Evolutionary conservation across 2,113 vertebrate genomes (phyloP), one percentile per base, ranked within the genome.

Genomic region (Neotragus moschatus): DNA sequence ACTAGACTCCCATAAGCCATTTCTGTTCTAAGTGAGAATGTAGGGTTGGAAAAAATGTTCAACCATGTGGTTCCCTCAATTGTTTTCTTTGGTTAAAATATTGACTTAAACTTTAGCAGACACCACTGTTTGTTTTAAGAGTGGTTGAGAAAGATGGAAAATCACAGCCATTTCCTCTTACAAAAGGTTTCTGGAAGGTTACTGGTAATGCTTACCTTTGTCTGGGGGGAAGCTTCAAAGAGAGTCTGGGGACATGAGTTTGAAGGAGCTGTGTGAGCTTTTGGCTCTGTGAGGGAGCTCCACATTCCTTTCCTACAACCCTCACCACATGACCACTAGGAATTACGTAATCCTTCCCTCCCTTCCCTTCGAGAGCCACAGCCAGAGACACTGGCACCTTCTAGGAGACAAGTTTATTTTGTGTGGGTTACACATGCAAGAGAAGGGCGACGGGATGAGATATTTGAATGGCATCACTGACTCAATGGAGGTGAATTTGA

Each of bases 221-320:
- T 47, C 89, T 53, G 14, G 21, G 33, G 96, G 56, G 80, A 43
- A 87, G 2, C 3, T 79, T 96, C 45, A 33, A 97, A 84, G 49
- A 84, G 85, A 95, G 80, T 87, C 55, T 84, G 28, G 87, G 88
- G 88, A 95, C 96, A 45, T 56, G 33, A 19, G 89, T 51, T 23
- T 28, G 63, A 97, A 94, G 88, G 4, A 61, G 28, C 92, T 56
- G 60, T 3, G 61, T 95, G 96, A 98, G 90, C 95, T 96, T 91
- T 94, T 21, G 45, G 56, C 92, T 84, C 21, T 84, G 43, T 96
- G 91, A 95, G 90, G 55, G 98, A 97, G 86, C 80, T 84, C 53
- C 75, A 55, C 28, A 8, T 9, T 0, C 96, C 84, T 84, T 36
- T 97, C 96, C 90, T 97, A 14, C 21, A 73, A 3, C 66, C 84